Evolutionary conservation across 1,140 invertebrate species (phyloP), one percentile per base, ranked within the genome.

Genomic region (Lasioglossum albipes): DNA sequence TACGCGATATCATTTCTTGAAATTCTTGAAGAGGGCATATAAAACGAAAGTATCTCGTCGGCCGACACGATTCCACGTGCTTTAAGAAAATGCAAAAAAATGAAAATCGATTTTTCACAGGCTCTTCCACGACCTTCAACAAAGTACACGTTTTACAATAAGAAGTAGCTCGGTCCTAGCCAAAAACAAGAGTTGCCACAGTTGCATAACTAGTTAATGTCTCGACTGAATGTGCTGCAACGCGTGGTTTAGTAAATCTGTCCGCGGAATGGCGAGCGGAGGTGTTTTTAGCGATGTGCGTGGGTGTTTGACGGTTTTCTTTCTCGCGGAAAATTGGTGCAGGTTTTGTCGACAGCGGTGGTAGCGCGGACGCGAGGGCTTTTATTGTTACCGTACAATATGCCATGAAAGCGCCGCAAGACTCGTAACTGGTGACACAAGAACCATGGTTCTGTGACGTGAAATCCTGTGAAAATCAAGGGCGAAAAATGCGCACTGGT

Each of bases 151-250:
- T 16, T 2, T 6, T 54, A 2, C 5, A 54, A 54, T 31, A 31
- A 54, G 61, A 73, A 27, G 27, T 27, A 27, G 27, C 27, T 10
- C 42, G 31, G 6, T n/a, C 3, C n/a, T 13, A 66, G 76, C 61
- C 76, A 78, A 78, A 72, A 54, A 57, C 20, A 57, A 20, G 69
- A 78, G 75, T 64, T 41, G 67, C 49, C 20, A 45, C 41, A 42
- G 45, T 78, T 78, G 69, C 42, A 61, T 64, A 78, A 78, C 68
- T 6, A 27, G 57, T 20, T 78, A 78, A 72, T n/a, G 20, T 49
- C 31, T 10, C 64, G 76, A 78, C 72, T 65, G 76, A 78, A 78
- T 54, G 72, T 62, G 45, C 36, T 57, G n/a, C 42, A 13, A 22
- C 68, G 57, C 52, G 49, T 36, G 45, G 20, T 49, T 49, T 64